phyloP scores from a whole-genome alignment of 2,797 vertebrate genomes.

The Lacerta agilis region DNA sequence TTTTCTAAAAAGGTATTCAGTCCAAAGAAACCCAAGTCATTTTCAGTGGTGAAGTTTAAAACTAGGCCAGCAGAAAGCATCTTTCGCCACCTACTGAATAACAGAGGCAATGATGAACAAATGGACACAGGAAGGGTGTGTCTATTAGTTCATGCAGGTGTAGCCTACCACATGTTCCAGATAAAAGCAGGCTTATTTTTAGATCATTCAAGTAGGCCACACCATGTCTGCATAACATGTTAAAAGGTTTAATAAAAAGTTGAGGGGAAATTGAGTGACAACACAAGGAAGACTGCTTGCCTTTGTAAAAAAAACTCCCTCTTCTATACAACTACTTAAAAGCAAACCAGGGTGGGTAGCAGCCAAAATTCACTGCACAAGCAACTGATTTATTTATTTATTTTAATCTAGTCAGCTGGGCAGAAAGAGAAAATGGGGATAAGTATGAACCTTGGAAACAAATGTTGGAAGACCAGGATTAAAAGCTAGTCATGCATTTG shows the following conservation, averaged over 20 bases:
- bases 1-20: constrained; percentile 9
- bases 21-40: not conserved
- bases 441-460: not conserved
- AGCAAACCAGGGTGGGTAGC: not conserved
- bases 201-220: not conserved
- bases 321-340: no score
- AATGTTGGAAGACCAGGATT: not conserved
- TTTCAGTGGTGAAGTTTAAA: not conserved
- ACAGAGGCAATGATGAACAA: not conserved
- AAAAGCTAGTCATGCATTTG: not conserved
- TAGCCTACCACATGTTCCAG: not conserved
- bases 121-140: not conserved
- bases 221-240: not conserved
- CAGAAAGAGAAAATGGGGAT: not conserved
- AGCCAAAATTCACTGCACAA: no score
- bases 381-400: not conserved
- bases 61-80: not conserved
- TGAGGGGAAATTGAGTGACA: not conserved
- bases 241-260: not conserved
- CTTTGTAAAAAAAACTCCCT: not conserved
- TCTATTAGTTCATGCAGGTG: not conserved
- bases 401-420: not conserved
- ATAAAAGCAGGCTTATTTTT: not conserved
- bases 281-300: not conserved
- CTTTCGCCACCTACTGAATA: not conserved